Base-by-base conservation (phyloP, 2,888 invertebrate genomes). In the Smittia aterrima region DNA sequence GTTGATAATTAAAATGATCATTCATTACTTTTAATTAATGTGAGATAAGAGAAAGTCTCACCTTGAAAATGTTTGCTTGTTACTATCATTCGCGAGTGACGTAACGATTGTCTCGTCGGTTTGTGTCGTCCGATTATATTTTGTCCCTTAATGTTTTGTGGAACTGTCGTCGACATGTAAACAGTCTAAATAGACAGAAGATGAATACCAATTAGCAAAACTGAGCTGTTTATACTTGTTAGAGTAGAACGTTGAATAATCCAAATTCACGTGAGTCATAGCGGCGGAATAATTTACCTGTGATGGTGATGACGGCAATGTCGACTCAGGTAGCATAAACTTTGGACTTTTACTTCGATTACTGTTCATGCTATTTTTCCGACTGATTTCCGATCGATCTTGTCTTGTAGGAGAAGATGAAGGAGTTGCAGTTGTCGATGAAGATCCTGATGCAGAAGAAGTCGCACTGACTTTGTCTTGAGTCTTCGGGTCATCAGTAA, bases 1-100 rank as follows among this genome's bases (percentile, higher is more conserved):
- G 75, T 18, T 76, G 74, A 24, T 25, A 6, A 68, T 41, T 1
- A 3, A 47, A 47, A 24, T 20, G 20, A 47, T n/a, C 11, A n/a
- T n/a, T n/a, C n/a, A n/a, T n/a, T n/a, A n/a, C n/a, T n/a, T 9
- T 66, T 13, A 32, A 9, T 32, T 1, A 9, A 38, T 18, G n/a
- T 13, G n/a, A 7, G 38, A 11, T 47, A 47, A 47, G 47, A 9
- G n/a, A 47, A 47, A 47, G 7, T 32, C 32, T 76, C 79, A 83
- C 83, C 81, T 79, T 81, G 80, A 75, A 86, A 87, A 77, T 83
- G 85, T 79, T 86, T 85, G 79, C 86, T 86, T 79, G 89, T 84
- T 22, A 89, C 89, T 77, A 90, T 86, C 89, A 90, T 89, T 76
- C 90, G 84, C 79, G 89, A 89, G 79, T 90, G 90, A 77, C 90